Percentiles rank a stretch among this genome's conserved stretches.
These are phyloP conservation scores for Drosophila kohkoa DNA, from an alignment of 1,140 invertebrate genomes.

Conservation along the genomic window DNA sequence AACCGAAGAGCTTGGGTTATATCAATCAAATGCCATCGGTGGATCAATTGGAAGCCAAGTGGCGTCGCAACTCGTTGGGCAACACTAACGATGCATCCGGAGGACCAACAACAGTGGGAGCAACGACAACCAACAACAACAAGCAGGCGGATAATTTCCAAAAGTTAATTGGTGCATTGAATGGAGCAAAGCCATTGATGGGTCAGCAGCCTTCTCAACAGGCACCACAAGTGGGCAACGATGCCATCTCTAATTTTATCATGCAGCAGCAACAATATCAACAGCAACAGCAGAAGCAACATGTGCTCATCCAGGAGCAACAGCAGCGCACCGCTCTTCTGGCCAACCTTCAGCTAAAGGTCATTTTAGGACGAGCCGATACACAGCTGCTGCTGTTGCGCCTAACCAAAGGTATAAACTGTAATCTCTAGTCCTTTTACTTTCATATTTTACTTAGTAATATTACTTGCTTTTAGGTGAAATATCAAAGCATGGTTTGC, in stretches of 20 bases:
- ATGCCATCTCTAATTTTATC: constrained; percentile 78
- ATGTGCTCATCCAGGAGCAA: constrained; percentile 73
- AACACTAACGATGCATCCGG: constrained; percentile 14
- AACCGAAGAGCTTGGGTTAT: constrained; percentile 58
- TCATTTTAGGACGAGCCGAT: constrained; percentile 74
- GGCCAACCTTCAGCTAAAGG: constrained; percentile 77
- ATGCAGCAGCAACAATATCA: constrained; percentile 77
- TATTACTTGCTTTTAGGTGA: constrained; percentile 53
- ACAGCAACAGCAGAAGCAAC: constrained; percentile 76
- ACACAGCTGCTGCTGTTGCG: constrained; percentile 73
- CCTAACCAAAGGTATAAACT: constrained; percentile 72
- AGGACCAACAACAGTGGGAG: not conserved
- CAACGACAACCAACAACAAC: constrained; percentile 10
- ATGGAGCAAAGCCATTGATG: constrained; percentile 44
- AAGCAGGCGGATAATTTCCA: constrained; percentile 73
- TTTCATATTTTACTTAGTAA: not conserved
- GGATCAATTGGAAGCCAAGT: constrained; percentile 80
- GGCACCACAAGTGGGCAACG: constrained; percentile 35
- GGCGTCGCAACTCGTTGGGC: constrained; percentile 74
- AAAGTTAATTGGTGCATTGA: constrained; percentile 73
- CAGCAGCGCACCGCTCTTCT: constrained; percentile 79
- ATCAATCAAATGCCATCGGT: constrained; percentile 71
- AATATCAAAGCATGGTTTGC: constrained; percentile 77
- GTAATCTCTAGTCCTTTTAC: not conserved
- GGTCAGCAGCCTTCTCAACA: constrained; percentile 14